Percentiles rank a stretch among this genome's conserved stretches.
Conservation (phyloP, 2,113 vertebrate genomes). For the Kryptolebias marmoratus region DNA sequence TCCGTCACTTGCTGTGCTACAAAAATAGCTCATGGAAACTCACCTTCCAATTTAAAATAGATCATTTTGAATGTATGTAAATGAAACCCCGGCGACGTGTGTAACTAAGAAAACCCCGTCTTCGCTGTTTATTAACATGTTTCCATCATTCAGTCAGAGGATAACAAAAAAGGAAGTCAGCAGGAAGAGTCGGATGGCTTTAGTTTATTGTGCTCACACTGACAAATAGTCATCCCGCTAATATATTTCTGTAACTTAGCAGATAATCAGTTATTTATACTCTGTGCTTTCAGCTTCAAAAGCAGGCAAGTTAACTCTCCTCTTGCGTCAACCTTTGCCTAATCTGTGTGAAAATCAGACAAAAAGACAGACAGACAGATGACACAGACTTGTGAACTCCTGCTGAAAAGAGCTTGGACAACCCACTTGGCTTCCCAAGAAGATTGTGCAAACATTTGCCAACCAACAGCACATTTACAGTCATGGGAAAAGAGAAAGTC, state of each 20-base stretch:
- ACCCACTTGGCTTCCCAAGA: no score
- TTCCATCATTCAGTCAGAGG: background rate
- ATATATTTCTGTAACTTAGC: background rate
- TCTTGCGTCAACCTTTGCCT: conserved; percentile 29
- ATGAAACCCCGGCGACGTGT: background rate
- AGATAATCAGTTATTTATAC: conserved; percentile 6
- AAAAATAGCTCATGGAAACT: background rate
- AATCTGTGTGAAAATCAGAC: no score
- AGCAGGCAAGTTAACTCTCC: background rate
- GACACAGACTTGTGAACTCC: no score
- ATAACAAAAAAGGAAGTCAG: background rate
- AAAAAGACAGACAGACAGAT: background rate
- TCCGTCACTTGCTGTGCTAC: background rate
- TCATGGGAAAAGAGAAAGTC: no score
- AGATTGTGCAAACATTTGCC: no score
- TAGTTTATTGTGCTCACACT: background rate
- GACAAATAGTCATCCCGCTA: conserved; percentile 1
- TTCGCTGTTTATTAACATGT: background rate
- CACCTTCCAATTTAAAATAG: background rate
- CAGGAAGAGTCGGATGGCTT: background rate
- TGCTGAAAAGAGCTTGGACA: no score
- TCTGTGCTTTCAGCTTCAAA: background rate
- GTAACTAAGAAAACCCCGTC: background rate
- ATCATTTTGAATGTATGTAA: conserved; percentile 3
- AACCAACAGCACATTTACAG: no score